These are phyloP conservation scores for Boloria euphrosyne DNA, from an alignment of 2,888 invertebrate genomes.

Conservation along the genomic window DNA sequence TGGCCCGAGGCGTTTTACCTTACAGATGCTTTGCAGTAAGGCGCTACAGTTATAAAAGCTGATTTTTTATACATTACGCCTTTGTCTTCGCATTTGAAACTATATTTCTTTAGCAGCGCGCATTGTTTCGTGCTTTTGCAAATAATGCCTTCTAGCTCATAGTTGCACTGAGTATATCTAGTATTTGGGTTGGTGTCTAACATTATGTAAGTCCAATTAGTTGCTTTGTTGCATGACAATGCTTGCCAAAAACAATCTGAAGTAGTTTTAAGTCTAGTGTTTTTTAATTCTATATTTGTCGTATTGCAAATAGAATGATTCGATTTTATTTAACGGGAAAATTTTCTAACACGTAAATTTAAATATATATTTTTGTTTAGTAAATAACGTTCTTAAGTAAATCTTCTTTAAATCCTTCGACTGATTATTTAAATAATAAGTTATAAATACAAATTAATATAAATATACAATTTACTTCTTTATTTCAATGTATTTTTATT, in stretches of 20 bases:
- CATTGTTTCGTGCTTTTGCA: constrained; percentile 3
- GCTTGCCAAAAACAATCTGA: not conserved
- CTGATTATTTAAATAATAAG: not conserved
- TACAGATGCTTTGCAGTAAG: constrained; percentile 12
- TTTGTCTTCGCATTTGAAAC: constrained; percentile 9
- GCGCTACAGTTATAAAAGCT: constrained; percentile 10
- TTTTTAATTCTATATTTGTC: not conserved
- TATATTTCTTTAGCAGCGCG: constrained; percentile 1
- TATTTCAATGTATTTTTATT: constrained; percentile 11
- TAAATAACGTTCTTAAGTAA: no score
- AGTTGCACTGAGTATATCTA: not conserved
- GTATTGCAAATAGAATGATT: not conserved
- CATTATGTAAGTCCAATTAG: constrained; percentile 14
- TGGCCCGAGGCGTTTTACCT: not conserved
- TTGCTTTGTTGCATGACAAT: not conserved
- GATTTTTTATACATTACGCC: constrained; percentile 17
- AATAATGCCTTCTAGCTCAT: not conserved
- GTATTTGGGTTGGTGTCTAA: not conserved
- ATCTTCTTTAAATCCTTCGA: no score
- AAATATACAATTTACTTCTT: constrained; percentile 5
- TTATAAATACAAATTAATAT: not conserved
- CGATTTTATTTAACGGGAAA: no score
- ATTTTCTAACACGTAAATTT: no score
- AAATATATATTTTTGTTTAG: no score
- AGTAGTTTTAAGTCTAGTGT: not conserved